A percentile compares a stretch with the other conserved stretches of the same genome.
Conservation (phyloP, 2,797 vertebrate species). For the Nyctalus aviator region DNA sequence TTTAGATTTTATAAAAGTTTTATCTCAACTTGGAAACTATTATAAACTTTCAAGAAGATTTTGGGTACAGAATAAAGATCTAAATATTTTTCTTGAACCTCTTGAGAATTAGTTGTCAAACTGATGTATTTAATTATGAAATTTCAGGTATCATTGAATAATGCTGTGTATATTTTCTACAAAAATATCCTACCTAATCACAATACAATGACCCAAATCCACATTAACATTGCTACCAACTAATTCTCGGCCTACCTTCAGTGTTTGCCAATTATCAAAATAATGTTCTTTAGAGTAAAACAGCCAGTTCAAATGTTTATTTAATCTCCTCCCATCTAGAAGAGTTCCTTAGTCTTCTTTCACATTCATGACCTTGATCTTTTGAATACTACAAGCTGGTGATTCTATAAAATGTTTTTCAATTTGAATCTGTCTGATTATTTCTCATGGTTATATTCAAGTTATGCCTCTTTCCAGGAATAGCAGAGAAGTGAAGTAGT, state of each 20-base stretch:
- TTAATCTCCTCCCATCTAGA: neutral
- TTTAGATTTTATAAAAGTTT: slow-evolving; percentile 7
- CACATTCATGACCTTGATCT: neutral
- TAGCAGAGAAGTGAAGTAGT: neutral
- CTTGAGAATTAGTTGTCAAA: neutral
- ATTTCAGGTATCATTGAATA: neutral
- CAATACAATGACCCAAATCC: neutral
- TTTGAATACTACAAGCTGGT: neutral
- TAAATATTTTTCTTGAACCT: neutral
- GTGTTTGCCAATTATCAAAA: neutral
- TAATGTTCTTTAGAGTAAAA: neutral
- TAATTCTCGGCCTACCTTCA: neutral
- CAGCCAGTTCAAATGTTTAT: neutral
- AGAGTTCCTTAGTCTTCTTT: neutral
- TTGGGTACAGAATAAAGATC: neutral
- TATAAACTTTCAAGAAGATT: neutral
- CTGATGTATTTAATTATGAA: neutral
- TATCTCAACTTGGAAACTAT: slow-evolving; percentile 1
- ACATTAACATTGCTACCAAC: neutral
- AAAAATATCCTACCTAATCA: neutral
- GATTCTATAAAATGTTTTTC: neutral
- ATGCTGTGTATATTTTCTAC: neutral
- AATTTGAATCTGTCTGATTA: neutral
- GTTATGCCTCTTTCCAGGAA: neutral
- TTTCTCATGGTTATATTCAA: neutral